Evolutionary conservation across 1,140 invertebrate genomes (phyloP).

Genomic region (Leptonema lineaticorne): DNA sequence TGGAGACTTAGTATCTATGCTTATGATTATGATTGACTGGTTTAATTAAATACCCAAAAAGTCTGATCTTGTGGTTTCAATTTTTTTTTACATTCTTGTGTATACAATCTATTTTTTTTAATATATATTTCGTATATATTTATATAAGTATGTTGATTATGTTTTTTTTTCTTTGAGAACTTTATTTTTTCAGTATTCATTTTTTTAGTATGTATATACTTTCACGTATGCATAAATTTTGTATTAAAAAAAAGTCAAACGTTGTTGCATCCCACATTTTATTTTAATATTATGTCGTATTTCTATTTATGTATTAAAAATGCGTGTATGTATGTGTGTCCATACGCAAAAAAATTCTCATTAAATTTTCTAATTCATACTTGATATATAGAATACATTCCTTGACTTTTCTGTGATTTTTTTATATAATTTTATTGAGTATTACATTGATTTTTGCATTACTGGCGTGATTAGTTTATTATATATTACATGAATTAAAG

Average conservation of each 20-base stretch:
- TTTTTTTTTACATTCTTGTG: conserved; percentile 7
- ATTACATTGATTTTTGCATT: background rate
- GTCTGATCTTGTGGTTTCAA: conserved; percentile 33
- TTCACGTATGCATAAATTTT: too few species aligned
- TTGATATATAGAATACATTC: background rate
- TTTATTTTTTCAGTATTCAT: too few species aligned
- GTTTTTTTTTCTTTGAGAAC: background rate
- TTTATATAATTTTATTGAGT: background rate
- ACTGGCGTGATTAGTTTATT: background rate
- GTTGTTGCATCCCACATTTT: too few species aligned
- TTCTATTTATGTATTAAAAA: background rate
- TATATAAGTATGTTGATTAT: background rate
- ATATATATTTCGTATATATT: background rate
- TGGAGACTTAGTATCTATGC: conserved; percentile 39
- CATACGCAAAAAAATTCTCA: background rate
- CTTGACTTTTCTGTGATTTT: background rate
- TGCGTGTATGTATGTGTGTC: background rate
- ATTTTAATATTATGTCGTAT: background rate
- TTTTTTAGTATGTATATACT: background rate
- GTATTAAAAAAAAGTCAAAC: too few species aligned
- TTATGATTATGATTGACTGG: conserved; percentile 40
- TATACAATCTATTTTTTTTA: background rate
- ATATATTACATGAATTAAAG: too few species aligned
- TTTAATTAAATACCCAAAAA: conserved; percentile 40
- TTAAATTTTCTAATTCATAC: background rate